These are phyloP conservation scores for Plagiodera versicolora DNA, from an alignment of 2,888 invertebrate species.

Conservation along the genomic window DNA sequence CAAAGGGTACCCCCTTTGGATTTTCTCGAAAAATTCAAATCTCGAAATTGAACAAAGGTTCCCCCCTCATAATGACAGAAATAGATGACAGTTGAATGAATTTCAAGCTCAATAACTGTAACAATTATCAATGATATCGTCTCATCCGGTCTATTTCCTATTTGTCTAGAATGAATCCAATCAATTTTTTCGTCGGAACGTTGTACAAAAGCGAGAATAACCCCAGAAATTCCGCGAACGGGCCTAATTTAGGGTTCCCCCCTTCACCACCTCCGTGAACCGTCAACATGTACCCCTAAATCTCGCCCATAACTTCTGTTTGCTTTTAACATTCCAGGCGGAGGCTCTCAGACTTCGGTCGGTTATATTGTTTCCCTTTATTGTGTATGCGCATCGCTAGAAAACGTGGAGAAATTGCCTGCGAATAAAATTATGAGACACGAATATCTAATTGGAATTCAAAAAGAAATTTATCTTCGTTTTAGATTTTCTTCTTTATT, in stretches of 20 bases:
- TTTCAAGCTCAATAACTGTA: no score
- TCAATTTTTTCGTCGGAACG: neutral
- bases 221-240: conserved; percentile 30
- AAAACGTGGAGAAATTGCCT: conserved; percentile 35
- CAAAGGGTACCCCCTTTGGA: no score
- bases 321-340: conserved; percentile 36
- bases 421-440: conserved; percentile 31
- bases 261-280: conserved; percentile 31
- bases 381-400: conserved; percentile 33
- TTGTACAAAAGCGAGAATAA: conserved; percentile 22
- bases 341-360: conserved; percentile 25
- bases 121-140: no score
- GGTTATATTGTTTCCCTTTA: conserved; percentile 37
- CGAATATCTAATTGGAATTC: conserved; percentile 34
- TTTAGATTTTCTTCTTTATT: conserved; percentile 22
- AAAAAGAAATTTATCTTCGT: conserved; percentile 28
- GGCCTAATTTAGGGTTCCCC: conserved; percentile 37
- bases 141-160: no score
- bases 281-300: conserved; percentile 36
- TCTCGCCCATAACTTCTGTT: conserved; percentile 32
- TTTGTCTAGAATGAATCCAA: neutral
- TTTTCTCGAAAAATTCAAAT: no score
- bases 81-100: no score
- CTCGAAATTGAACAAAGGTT: no score
- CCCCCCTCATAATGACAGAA: no score